Percentiles rank a stretch among this genome's conserved stretches.
Evolutionary conservation across 2,888 invertebrate species (phyloP).

Genomic region (Stenotaenia linearis): DNA sequence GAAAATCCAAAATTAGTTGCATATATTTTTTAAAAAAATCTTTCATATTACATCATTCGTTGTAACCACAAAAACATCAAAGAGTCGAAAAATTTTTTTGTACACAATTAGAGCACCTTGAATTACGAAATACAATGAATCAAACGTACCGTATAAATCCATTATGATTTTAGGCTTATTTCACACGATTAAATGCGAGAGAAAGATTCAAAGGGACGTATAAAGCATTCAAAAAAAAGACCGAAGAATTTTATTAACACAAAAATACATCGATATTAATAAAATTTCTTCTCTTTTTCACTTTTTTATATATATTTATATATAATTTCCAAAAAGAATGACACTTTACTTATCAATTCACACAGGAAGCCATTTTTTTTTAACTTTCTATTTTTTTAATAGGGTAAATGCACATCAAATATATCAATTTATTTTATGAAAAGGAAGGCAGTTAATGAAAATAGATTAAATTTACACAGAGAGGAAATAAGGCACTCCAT

Average conservation of each 20-base stretch:
- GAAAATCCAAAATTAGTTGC: conserved; percentile 12
- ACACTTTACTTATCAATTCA: conserved; percentile 3
- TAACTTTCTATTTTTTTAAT: background rate
- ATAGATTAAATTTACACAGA: conserved; percentile 26
- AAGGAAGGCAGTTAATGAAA: conserved; percentile 26
- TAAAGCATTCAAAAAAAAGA: background rate
- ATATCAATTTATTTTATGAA: conserved; percentile 24
- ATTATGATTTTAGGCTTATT: background rate
- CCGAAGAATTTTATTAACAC: background rate
- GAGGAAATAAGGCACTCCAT: conserved; percentile 18
- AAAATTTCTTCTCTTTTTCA: background rate
- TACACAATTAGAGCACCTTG: background rate
- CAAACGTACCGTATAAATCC: background rate
- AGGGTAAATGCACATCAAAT: conserved; percentile 26
- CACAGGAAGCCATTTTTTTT: conserved; percentile 12
- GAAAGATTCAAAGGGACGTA: background rate
- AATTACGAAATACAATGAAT: background rate
- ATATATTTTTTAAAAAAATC: background rate
- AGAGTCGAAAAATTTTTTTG: background rate
- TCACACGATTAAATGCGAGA: background rate
- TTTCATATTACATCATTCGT: background rate
- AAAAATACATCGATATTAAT: background rate
- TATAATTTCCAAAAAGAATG: background rate
- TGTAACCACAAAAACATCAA: background rate
- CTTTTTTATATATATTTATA: background rate